Base-by-base conservation (phyloP, 2,113 vertebrate genomes). In the Ageneiosus marmoratus region DNA sequence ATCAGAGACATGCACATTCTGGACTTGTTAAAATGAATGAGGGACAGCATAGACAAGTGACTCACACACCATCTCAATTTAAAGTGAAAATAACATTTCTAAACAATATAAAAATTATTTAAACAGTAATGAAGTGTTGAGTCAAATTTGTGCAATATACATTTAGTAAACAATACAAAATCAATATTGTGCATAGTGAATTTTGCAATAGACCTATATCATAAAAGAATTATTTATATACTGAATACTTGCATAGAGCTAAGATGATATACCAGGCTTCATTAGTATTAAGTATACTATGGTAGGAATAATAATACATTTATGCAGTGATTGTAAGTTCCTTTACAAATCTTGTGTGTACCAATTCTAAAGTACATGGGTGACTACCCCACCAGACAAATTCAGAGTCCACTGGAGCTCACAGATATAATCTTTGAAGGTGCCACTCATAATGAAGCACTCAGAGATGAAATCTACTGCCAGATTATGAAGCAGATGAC, bases 401-500 rank as follows among this genome's bases (percentile, higher is more conserved):
- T 89, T 50, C 92, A 93, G 89, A 92, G 89, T 78, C 91, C 94
- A 0, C 79, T 93, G 0, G 96, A 98, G 82, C 95, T 98, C 89
- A 98, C 96, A 0, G 96, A 99, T 90, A 96, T 96, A 93, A 97
- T 99, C 91, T 99, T 99, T 72, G 89, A 93, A 0, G 85, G 89
- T 3, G 94, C 96, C 32, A 93, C 96, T 32, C 85, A 95, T 85
- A 85, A 96, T 0, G 92, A 95, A 0, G 82, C 81, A 0, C 92
- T 99, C 34, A 86, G 92, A 82, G 98, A 99, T 6, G 98, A 99
- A 88, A 94, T 98, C 88, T 99, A 98, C 86, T 98, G 98, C 85
- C 98, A 99, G 94, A 97, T 99, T 84, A 95, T 99, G 93, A 99
- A 97, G 88, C 98, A 99, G 87, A 94, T 99, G 91, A 99, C 95